These are phyloP conservation scores for Noctuana brunneofusca DNA, from an alignment of 2,888 invertebrate species.

Conservation along the genomic window DNA sequence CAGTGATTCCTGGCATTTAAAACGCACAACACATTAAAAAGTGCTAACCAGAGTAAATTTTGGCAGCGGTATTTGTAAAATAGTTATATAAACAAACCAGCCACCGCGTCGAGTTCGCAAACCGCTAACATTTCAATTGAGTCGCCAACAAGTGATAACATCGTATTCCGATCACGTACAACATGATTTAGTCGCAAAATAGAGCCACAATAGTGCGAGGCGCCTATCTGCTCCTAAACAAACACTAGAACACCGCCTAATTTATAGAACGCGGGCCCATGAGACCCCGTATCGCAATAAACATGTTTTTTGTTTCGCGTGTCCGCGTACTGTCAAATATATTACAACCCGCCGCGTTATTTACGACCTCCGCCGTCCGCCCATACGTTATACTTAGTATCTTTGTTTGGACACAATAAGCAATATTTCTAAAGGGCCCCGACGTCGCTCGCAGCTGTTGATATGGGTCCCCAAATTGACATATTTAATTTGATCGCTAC, in stretches of 20 bases:
- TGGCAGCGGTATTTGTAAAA: constrained; percentile 21
- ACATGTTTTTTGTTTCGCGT: constrained; percentile 83
- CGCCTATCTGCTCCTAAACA: constrained; percentile 56
- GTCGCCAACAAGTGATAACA: constrained; percentile 45
- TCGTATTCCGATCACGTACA: constrained; percentile 44
- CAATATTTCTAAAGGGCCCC: constrained; percentile 81
- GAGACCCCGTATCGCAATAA: constrained; percentile 73
- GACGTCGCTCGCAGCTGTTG: constrained; percentile 82
- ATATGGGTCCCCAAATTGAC: constrained; percentile 83
- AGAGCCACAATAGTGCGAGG: constrained; percentile 38
- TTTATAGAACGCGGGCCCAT: constrained; percentile 63
- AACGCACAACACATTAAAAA: background rate
- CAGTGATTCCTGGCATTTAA: background rate
- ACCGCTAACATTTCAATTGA: constrained; percentile 41
- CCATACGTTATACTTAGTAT: constrained; percentile 83
- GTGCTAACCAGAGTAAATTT: constrained; percentile 4
- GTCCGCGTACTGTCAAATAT: constrained; percentile 83
- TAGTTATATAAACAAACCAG: constrained; percentile 30
- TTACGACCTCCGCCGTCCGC: constrained; percentile 81
- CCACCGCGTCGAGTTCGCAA: constrained; percentile 38
- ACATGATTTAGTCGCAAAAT: constrained; percentile 43
- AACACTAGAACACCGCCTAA: constrained; percentile 67
- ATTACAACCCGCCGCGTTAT: constrained; percentile 82
- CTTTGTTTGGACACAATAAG: constrained; percentile 84
- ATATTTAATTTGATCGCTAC: constrained; percentile 83